These are phyloP conservation scores for Scaptodrosophila lebanonensis DNA, from an alignment of 1,140 invertebrate species.

Conservation along the genomic window DNA sequence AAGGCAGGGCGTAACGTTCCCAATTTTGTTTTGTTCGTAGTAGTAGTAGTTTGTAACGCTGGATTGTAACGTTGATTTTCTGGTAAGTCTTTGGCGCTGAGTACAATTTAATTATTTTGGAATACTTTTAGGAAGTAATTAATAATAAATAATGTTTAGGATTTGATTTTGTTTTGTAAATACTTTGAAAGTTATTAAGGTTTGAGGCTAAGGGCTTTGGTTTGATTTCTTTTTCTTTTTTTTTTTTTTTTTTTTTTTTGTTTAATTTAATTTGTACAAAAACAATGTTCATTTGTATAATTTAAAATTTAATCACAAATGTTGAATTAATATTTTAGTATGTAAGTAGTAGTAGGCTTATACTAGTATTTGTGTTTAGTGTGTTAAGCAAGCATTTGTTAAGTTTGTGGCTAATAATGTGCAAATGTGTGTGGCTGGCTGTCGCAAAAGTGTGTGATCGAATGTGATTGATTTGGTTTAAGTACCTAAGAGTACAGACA, in stretches of 20 bases:
- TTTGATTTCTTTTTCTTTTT: constrained; percentile 36
- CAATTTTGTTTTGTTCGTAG: constrained; percentile 17
- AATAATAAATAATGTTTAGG: constrained; percentile 50
- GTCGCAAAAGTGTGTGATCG: constrained; percentile 10
- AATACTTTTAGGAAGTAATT: constrained; percentile 24
- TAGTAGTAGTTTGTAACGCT: too few relatives aligned
- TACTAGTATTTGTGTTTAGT: constrained; percentile 31
- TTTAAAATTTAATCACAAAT: constrained; percentile 72
- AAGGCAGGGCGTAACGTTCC: constrained; percentile 33
- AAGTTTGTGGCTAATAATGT: too few relatives aligned
- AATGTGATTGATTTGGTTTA: constrained; percentile 29
- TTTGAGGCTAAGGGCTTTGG: constrained; percentile 11
- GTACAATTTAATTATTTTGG: constrained; percentile 39
- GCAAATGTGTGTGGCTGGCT: too few relatives aligned
- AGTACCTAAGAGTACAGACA: background rate
- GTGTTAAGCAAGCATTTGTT: constrained; percentile 20
- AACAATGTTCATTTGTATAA: constrained; percentile 46
- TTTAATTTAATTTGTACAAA: constrained; percentile 40
- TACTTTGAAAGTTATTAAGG: constrained; percentile 57
- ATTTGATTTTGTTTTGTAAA: constrained; percentile 30
- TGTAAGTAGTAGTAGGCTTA: constrained; percentile 52
- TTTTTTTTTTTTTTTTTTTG: constrained; percentile 3
- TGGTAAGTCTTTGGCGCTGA: constrained; percentile 66
- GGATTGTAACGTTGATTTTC: too few relatives aligned
- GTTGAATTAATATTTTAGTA: constrained; percentile 52